These are phyloP conservation scores for Clunio marinus DNA, from an alignment of 2,888 invertebrate species.

Conservation along the genomic window DNA sequence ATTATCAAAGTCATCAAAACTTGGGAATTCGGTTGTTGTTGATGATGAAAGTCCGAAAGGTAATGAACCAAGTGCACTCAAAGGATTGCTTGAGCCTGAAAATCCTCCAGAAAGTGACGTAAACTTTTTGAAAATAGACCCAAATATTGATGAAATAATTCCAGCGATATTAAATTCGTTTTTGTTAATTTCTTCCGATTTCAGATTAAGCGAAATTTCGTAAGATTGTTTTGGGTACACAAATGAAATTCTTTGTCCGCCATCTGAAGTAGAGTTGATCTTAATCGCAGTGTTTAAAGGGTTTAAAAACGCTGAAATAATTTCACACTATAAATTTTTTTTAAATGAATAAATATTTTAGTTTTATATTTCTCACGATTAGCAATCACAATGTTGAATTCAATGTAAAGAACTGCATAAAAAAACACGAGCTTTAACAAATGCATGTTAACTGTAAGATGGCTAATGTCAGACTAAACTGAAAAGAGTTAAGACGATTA, in stretches of 20 bases:
- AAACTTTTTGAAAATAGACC: too few species aligned
- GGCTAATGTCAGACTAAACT: neutral
- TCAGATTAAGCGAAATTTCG: neutral
- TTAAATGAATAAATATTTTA: neutral
- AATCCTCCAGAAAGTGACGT: neutral
- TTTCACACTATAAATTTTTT: neutral
- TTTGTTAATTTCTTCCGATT: neutral
- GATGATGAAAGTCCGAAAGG: neutral
- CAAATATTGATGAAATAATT: neutral
- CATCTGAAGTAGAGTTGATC: neutral
- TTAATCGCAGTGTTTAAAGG: conserved; percentile 24
- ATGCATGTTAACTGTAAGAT: neutral
- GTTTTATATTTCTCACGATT: neutral
- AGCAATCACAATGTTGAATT: neutral
- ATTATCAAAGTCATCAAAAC: neutral
- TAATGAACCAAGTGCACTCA: neutral
- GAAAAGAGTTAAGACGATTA: neutral
- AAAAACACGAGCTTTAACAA: neutral
- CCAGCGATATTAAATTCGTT: conserved; percentile 4
- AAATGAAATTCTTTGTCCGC: conserved; percentile 8
- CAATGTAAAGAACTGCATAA: neutral
- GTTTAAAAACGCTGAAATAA: conserved; percentile 19
- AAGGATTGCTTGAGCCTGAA: neutral
- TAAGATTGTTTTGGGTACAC: conserved; percentile 18
- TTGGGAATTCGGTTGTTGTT: conserved; percentile 14